Conservation (phyloP, 30 jellyfish, hydroid and myxozoan genomes). For the Hydractinia echinata region DNA sequence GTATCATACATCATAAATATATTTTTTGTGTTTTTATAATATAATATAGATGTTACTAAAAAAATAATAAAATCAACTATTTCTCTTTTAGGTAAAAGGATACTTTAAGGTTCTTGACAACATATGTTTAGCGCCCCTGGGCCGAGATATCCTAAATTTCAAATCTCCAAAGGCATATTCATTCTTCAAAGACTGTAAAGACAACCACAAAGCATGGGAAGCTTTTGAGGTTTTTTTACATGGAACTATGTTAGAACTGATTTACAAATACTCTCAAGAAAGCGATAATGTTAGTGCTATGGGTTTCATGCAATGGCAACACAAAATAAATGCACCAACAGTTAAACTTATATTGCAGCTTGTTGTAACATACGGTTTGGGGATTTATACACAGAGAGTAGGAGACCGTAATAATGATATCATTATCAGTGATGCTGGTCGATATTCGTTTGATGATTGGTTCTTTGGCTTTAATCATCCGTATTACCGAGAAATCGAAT, state of each 20-base stretch:
- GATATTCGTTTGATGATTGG: neutral
- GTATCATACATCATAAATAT: too few species aligned
- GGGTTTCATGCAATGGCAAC: neutral
- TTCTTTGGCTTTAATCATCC: constrained; percentile 23
- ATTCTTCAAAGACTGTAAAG: neutral
- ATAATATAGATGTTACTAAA: too few species aligned
- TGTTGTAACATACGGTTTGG: neutral
- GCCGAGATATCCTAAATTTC: constrained; percentile 9
- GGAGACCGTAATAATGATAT: neutral
- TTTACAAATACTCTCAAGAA: neutral
- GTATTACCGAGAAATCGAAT: constrained; percentile 9
- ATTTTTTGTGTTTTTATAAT: too few species aligned
- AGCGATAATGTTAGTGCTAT: neutral
- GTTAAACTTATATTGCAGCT: neutral
- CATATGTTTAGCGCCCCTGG: neutral
- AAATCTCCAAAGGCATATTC: constrained; percentile 22
- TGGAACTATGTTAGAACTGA: constrained; percentile 7
- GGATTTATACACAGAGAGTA: neutral
- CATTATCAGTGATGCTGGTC: constrained; percentile 2
- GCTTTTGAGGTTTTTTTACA: constrained; percentile 9
- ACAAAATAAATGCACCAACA: neutral
- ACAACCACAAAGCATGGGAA: constrained; percentile 19
- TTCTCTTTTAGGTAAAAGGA: neutral
- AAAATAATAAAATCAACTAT: too few species aligned
- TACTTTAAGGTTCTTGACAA: neutral